Percentiles rank a stretch among this genome's conserved stretches.
These are phyloP conservation scores for Sebastes umbrosus DNA, from an alignment of 2,797 vertebrate genomes.

Conservation along the genomic window DNA sequence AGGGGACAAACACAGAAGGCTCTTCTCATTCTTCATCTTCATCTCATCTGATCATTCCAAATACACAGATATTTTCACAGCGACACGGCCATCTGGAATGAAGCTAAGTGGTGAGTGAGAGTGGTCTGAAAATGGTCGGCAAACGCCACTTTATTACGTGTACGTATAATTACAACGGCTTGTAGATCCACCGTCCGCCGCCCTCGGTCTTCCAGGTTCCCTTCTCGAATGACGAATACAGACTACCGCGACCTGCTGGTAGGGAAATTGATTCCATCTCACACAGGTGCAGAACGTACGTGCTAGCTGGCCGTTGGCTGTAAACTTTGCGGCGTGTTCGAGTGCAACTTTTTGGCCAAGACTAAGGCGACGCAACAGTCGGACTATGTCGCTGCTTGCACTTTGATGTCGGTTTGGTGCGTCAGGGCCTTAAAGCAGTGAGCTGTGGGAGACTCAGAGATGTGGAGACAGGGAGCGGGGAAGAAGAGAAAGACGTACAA, in stretches of 20 bases:
- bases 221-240: neutral
- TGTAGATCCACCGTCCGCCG: too few species aligned
- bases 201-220: neutral
- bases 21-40: neutral
- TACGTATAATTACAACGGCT: neutral
- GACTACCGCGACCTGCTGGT: neutral
- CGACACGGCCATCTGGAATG: too few species aligned
- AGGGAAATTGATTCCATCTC: neutral
- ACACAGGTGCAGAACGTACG: neutral
- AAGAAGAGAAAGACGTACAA: constrained; percentile 9
- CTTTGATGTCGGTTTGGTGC: neutral
- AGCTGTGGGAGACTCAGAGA: neutral
- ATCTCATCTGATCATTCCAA: neutral
- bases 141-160: neutral
- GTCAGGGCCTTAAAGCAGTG: neutral
- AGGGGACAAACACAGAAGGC: neutral
- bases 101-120: neutral
- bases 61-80: neutral
- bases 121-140: neutral
- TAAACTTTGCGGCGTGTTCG: too few species aligned
- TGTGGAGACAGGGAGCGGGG: neutral
- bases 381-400: too few species aligned
- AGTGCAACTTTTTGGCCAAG: too few species aligned
- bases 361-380: too few species aligned
- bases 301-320: too few species aligned